phyloP scores from a whole-genome alignment of 2,888 invertebrate genomes.

The Acronicta alni region DNA sequence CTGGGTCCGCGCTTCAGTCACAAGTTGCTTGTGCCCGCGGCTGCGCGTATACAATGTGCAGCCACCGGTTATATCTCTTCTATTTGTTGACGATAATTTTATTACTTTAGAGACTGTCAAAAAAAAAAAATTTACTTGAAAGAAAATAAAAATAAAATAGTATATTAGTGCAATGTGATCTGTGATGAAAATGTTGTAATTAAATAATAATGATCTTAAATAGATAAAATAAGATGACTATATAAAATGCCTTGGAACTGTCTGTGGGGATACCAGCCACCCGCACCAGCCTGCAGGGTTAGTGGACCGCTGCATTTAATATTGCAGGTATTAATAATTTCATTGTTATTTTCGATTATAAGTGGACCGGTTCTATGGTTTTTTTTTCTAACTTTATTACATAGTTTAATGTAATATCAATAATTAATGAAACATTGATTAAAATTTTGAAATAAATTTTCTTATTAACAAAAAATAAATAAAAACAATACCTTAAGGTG shows the following conservation, averaged over 20 bases:
- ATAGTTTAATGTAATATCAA: too few species aligned
- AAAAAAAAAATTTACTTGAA: neutral
- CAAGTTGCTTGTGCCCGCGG: conserved; percentile 67
- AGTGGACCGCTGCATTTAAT: conserved; percentile 80
- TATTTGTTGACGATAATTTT: conserved; percentile 14
- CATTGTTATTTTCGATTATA: neutral
- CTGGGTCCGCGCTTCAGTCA: conserved; percentile 70
- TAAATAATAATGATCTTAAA: conserved; percentile 9
- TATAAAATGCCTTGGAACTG: conserved; percentile 86
- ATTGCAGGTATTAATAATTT: conserved; percentile 71
- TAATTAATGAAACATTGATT: too few species aligned
- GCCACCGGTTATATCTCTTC: conserved; percentile 17
- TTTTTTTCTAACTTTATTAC: neutral
- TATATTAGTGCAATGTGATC: conserved; percentile 38
- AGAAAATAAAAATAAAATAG: neutral
- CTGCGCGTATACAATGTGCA: conserved; percentile 59
- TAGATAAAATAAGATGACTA: conserved; percentile 59
- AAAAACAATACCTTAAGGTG: too few species aligned
- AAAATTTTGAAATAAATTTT: too few species aligned
- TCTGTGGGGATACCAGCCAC: conserved; percentile 84
- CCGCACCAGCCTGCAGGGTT: conserved; percentile 81
- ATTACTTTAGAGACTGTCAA: conserved; percentile 9
- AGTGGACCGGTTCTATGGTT: conserved; percentile 2
- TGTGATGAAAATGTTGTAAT: conserved; percentile 29
- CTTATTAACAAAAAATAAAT: too few species aligned